Evolutionary conservation across 2,888 invertebrate species (phyloP), one percentile per base, ranked within the genome.

Genomic region (Drosophila meridionalis): DNA sequence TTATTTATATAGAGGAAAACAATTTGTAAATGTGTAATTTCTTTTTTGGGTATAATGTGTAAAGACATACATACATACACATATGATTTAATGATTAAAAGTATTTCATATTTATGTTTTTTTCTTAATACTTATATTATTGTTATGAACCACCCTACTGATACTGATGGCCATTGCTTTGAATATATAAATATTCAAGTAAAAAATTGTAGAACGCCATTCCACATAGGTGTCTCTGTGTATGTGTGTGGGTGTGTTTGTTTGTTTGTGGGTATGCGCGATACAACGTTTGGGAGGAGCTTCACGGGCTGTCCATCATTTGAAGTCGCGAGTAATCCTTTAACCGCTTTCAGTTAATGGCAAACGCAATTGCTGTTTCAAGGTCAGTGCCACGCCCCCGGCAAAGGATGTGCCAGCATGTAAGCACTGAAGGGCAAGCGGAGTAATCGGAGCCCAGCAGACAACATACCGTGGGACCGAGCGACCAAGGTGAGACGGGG

Each of bases 351-450:
- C 79, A 77, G 70, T 80, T 71, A 71, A 79, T 58, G 78, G 63
- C 63, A 55, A 62, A 60, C 59, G 58, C 64, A 48, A 38, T 76
- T 69, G 55, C 71, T 66, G 64, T 63, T 47, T 62, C 67, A 76
- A 76, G 78, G 76, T 64, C 68, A 59, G 11, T 42, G 61, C 42
- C 26, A 14, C 55, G 8, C n/a, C 34, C 9, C 40, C 40, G 32
- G 32, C 28, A n/a, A 43, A 59, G n/a, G 48, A 74, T 58, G 75
- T 36, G 11, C 32, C 79, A 79, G 68, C 63, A 86, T 84, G 84
- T 84, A 81, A 77, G 59, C 43, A 57, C 53, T 59, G 70, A 59
- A 6, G 61, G 53, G 14, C 58, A 74, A 83, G 82, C 83, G 86
- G 78, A 71, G 68, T 76, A 78, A 69, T 57, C 69, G 42, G 59